Base-by-base conservation (phyloP, 2,888 invertebrate species). In the Schizaphis graminum region DNA sequence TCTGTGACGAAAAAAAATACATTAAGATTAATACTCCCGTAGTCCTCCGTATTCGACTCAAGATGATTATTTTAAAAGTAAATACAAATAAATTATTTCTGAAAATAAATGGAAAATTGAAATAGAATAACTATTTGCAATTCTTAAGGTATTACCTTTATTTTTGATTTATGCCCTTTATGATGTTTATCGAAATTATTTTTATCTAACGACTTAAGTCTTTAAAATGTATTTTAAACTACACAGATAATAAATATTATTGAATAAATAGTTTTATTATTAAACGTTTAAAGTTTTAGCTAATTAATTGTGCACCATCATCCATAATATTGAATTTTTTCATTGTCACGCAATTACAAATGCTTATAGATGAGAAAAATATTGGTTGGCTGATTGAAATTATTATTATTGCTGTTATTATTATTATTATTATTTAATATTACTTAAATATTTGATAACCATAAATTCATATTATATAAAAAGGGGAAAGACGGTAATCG, bases 1-100 rank as follows among this genome's bases (percentile, higher is more conserved):
- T 94, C 90, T 94, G 94, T 49, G 56, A 49, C 41, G 0, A 35
- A 88, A 67, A 41, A 3, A 53, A 86, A 35, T 77, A 77, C 21
- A 77, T 21, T 21, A 77, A 35, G 53, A 35, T 1, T 77, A 90
- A 53, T 8, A 47, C 28, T 28, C 21, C 44, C 4, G 28, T 4
- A n/a, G 13, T 16, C 26, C 47, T 86, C 24, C 47, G 21, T 57
- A 47, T 41, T 87, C 35, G 35, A 61, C 26, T 16, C 35, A 28
- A 16, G 67, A n/a, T 16, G n/a, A 67, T 67, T 67, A 67, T 67
- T 67, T 67, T 67, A n/a, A 67, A n/a, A 67, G 16, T 16, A n/a
- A n/a, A 67, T 67, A n/a, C 67, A n/a, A 67, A 67, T 67, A 13
- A 67, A 67, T 67, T 67, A n/a, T 67, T 67, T 67, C n/a, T 67